These are phyloP conservation scores for Catagonus wagneri DNA, from an alignment of 2,113 vertebrate species.

Conservation along the genomic window DNA sequence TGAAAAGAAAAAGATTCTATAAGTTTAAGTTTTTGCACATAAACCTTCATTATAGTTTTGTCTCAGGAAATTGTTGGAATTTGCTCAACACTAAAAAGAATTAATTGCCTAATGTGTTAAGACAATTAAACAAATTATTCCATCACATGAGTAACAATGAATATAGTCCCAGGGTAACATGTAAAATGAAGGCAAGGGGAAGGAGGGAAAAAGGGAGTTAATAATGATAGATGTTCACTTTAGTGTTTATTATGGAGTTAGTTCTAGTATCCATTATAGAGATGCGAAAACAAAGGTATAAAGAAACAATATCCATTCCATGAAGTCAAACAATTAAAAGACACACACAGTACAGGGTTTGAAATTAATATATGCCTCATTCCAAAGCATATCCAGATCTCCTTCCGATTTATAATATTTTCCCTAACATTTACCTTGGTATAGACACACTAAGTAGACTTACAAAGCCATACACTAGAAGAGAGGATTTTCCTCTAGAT, in stretches of 20 bases:
- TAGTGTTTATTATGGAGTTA: background rate
- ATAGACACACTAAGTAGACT: background rate
- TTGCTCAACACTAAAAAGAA: constrained; percentile 80
- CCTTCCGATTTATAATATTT: background rate
- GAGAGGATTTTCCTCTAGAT: background rate
- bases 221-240: background rate
- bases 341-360: background rate
- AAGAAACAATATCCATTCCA: background rate
- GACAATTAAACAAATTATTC: constrained; percentile 80
- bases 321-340: background rate
- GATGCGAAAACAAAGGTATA: constrained; percentile 7
- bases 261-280: background rate
- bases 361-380: background rate
- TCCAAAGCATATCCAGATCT: background rate
- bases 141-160: constrained; percentile 80
- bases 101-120: constrained; percentile 83
- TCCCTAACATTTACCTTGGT: background rate
- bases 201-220: background rate
- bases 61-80: constrained; percentile 81
- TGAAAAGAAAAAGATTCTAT: constrained; percentile 52
- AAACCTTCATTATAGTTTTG: constrained; percentile 78
- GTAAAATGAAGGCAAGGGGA: constrained; percentile 67
- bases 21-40: constrained; percentile 73
- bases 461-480: background rate
- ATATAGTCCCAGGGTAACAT: constrained; percentile 74